Evolutionary conservation across 1,140 invertebrate genomes (phyloP), one percentile per base, ranked within the genome.

Genomic region (Coptotermes formosanus): DNA sequence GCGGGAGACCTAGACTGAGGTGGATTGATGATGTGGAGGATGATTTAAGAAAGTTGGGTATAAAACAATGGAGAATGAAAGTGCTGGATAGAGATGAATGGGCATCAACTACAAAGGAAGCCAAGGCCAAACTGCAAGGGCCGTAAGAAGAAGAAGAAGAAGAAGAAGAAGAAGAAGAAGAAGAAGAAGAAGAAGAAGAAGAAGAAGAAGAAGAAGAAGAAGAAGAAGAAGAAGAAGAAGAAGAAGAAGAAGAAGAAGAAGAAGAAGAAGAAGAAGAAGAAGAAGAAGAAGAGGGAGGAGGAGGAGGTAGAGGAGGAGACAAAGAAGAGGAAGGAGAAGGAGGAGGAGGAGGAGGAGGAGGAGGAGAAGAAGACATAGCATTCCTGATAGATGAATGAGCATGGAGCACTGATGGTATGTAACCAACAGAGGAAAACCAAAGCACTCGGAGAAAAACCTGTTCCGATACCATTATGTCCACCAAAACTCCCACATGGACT

Each of bases 311-410:
- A 69, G 64, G n/a, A n/a, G n/a, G 64, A 69, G 64, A 69, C 16
- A 69, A n/a, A 69, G 64, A 69, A n/a, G n/a, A n/a, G n/a, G 64
- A 69, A n/a, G n/a, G 64, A 69, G 64, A 69, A n/a, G n/a, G 64
- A 69, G 64, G n/a, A n/a, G 23, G 85, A 64, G 84, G 69, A 59
- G 25, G 32, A 84, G 64, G 86, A 43, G 59, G 64, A n/a, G 32
- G 59, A 12, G 48, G 43, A 44, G 9, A 86, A 86, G 45, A 48
- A 38, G 21, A n/a, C 86, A 86, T 55, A 48, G 75, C 23, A n/a
- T 91, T 38, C 38, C 38, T 38, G 38, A 38, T 38, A 38, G 38
- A 38, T 38, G 38, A 38, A 38, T 38, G 38, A 38, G 38, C 38
- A 38, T 38, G 38, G 38, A 38, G 38, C 38, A 38, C 38, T 38